Evolutionary conservation across 2,888 invertebrate genomes (phyloP).

Genomic region (Molorchus minor): DNA sequence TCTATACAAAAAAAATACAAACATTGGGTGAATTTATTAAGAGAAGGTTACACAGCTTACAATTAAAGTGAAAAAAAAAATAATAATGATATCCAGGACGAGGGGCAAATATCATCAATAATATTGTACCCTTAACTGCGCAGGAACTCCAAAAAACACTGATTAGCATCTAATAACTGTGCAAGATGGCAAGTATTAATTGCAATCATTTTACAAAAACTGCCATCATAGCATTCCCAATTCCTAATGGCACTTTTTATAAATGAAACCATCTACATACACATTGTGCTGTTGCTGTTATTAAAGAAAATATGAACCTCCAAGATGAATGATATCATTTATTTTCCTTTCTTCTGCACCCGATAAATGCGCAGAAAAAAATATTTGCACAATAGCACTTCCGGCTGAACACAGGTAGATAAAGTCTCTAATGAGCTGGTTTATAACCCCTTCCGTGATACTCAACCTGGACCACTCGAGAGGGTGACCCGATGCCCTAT

Average conservation of each 20-base stretch:
- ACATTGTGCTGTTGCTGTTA: slow-evolving; percentile 25
- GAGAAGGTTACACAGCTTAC: too few relatives aligned
- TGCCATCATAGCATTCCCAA: slow-evolving; percentile 23
- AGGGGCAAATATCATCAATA: too few relatives aligned
- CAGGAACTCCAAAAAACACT: too few relatives aligned
- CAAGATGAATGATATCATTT: slow-evolving; percentile 46
- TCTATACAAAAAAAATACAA: too few relatives aligned
- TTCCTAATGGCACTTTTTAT: slow-evolving; percentile 15
- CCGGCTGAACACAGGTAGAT: slow-evolving; percentile 38
- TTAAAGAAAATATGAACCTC: slow-evolving; percentile 36
- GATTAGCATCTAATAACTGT: too few relatives aligned
- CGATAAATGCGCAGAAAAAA: slow-evolving; percentile 34
- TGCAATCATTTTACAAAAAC: slow-evolving; percentile 14
- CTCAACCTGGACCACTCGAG: slow-evolving; percentile 18
- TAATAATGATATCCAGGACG: too few relatives aligned
- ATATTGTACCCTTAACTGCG: too few relatives aligned
- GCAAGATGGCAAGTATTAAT: slow-evolving; percentile 31
- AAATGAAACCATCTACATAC: slow-evolving; percentile 32
- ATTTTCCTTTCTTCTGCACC: slow-evolving; percentile 32
- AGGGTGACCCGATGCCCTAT: slow-evolving; percentile 49
- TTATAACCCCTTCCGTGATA: background rate
- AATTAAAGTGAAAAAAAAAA: too few relatives aligned
- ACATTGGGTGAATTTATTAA: too few relatives aligned
- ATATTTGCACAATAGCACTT: slow-evolving; percentile 28
- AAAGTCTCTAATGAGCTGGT: slow-evolving; percentile 15